Evolutionary conservation across 2,888 invertebrate genomes (phyloP).

Genomic region (Miltochrista miniata): DNA sequence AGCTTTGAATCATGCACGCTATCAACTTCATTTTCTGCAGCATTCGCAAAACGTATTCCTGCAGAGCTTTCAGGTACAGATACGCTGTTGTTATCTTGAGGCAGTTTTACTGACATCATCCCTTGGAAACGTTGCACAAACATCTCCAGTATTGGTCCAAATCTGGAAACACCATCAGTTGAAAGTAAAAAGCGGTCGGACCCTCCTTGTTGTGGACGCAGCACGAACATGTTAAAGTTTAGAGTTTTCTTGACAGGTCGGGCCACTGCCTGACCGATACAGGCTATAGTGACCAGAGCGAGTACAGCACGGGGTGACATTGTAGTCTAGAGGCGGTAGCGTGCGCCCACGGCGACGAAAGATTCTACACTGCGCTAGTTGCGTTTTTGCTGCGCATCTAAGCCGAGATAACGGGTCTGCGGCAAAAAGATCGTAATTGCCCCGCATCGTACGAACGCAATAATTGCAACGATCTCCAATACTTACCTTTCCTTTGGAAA

Average conservation of each 20-base stretch:
- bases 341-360: conserved; percentile 61
- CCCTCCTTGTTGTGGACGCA: conserved; percentile 61
- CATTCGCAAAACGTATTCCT: conserved; percentile 51
- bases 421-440: conserved; percentile 81
- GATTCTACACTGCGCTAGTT: conserved; percentile 63
- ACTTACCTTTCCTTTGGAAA: conserved; percentile 79
- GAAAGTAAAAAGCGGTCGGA: conserved; percentile 61
- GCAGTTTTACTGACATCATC: conserved; percentile 86
- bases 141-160: conserved; percentile 87
- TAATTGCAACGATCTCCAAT: conserved; percentile 76
- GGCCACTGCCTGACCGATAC: conserved; percentile 51
- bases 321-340: conserved; percentile 37
- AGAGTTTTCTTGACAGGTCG: conserved; percentile 68
- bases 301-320: conserved; percentile 54
- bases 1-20: conserved; percentile 69
- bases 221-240: conserved; percentile 77
- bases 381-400: conserved; percentile 73
- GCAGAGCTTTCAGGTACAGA: conserved; percentile 28
- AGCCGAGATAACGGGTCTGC: conserved; percentile 76
- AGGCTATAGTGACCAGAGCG: conserved; percentile 55
- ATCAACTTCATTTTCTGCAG: conserved; percentile 77
- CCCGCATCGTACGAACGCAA: conserved; percentile 61
- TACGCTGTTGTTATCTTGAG: conserved; percentile 77
- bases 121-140: conserved; percentile 88
- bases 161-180: conserved; percentile 78